Evolutionary conservation across 2,797 vertebrate species (phyloP).

Genomic region (Toxotes lorentzi): DNA sequence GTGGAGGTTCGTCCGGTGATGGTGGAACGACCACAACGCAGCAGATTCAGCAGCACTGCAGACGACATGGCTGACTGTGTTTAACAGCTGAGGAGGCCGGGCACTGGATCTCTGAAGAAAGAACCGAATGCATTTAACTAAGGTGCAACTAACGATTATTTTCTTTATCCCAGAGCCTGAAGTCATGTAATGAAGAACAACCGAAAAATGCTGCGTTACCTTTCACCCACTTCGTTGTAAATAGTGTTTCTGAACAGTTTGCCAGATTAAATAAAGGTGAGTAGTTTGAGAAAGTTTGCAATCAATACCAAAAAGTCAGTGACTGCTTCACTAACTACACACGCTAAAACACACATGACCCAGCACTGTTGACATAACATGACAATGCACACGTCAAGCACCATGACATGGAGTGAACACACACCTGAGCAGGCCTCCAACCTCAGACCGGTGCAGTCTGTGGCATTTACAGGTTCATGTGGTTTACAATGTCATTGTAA

Average conservation of each 20-base stretch:
- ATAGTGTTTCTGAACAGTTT: background rate
- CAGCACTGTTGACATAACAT: too few relatives aligned
- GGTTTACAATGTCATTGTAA: too few relatives aligned
- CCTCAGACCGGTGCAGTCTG: too few relatives aligned
- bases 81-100: conserved; percentile 15
- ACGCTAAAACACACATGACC: conserved; percentile 6
- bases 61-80: conserved; percentile 53
- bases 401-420: too few relatives aligned
- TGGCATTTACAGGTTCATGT: too few relatives aligned
- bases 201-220: background rate
- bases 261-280: conserved; percentile 5
- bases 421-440: too few relatives aligned
- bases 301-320: background rate
- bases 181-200: too few relatives aligned
- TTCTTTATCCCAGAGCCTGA: too few relatives aligned
- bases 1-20: background rate
- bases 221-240: background rate
- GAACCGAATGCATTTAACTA: background rate
- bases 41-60: conserved; percentile 46
- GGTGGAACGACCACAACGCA: conserved; percentile 44
- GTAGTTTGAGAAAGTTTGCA: background rate
- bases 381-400: too few relatives aligned
- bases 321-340: background rate
- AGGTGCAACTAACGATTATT: background rate
- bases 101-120: conserved; percentile 9